These are phyloP conservation scores for Catostomus latipinnis DNA, from an alignment of 2,797 vertebrate genomes.

Conservation along the genomic window DNA sequence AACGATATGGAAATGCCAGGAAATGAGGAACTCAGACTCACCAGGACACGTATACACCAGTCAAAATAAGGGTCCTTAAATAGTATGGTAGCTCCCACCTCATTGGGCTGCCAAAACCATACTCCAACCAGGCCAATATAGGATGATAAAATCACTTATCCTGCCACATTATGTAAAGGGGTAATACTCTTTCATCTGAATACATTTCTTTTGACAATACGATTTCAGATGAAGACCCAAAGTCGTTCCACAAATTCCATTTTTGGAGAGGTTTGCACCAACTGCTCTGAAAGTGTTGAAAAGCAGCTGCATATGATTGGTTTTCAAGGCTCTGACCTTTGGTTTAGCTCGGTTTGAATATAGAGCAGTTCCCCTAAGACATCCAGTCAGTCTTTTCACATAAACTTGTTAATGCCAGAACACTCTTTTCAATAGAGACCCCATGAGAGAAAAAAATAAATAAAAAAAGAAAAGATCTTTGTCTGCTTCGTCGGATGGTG, in stretches of 20 bases:
- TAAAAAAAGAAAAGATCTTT: too few relatives aligned
- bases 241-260: neutral
- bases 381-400: constrained; percentile 47
- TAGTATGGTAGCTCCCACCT: too few relatives aligned
- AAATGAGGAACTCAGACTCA: too few relatives aligned
- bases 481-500: too few relatives aligned
- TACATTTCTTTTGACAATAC: neutral
- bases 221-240: neutral
- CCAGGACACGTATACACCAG: too few relatives aligned
- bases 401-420: constrained; percentile 52
- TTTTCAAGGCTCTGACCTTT: constrained; percentile 59
- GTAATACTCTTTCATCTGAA: neutral
- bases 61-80: too few relatives aligned
- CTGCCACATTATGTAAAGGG: neutral
- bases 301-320: constrained; percentile 44
- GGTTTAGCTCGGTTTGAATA: constrained; percentile 50
- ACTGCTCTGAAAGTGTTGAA: constrained; percentile 14
- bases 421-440: constrained; percentile 47
- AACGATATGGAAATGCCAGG: too few relatives aligned
- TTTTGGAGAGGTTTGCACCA: neutral
- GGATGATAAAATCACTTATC: too few relatives aligned
- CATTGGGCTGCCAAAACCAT: too few relatives aligned
- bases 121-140: too few relatives aligned
- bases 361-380: constrained; percentile 54
- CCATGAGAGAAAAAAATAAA: neutral